Percentiles rank a stretch among this genome's conserved stretches.
These are phyloP conservation scores for Cranoglanis bouderius DNA, from an alignment of 2,113 vertebrate genomes.

Conservation along the genomic window DNA sequence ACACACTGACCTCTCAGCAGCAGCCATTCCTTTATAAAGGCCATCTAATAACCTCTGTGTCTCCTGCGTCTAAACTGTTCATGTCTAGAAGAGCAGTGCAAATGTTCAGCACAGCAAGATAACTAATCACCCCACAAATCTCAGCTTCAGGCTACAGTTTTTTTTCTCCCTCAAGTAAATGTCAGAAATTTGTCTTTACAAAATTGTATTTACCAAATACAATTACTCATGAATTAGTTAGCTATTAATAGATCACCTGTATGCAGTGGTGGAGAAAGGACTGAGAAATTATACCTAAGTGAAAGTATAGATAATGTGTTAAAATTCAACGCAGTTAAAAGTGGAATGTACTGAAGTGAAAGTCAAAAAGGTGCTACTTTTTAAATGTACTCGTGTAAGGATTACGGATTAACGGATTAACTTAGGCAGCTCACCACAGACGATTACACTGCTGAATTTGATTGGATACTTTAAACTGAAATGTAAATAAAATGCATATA, in stretches of 20 bases:
- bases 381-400: neutral
- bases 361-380: neutral
- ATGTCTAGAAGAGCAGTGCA: neutral
- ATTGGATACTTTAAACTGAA: neutral
- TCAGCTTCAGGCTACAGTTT: neutral
- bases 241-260: neutral
- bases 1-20: neutral
- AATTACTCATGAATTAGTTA: neutral
- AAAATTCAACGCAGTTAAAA: neutral
- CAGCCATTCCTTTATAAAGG: neutral
- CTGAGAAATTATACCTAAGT: neutral
- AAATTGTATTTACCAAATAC: neutral
- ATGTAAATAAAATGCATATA: neutral
- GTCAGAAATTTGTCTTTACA: neutral
- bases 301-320: neutral
- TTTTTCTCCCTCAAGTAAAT: neutral
- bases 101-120: neutral
- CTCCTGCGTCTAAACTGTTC: neutral
- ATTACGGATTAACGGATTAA: too few relatives aligned
- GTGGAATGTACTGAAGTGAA: neutral
- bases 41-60: neutral
- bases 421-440: neutral
- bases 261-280: neutral
- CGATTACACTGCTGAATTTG: neutral
- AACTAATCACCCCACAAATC: neutral